These are phyloP conservation scores for Schizothorax lantsangensis DNA, from an alignment of 2,797 vertebrate genomes.

Conservation along the genomic window DNA sequence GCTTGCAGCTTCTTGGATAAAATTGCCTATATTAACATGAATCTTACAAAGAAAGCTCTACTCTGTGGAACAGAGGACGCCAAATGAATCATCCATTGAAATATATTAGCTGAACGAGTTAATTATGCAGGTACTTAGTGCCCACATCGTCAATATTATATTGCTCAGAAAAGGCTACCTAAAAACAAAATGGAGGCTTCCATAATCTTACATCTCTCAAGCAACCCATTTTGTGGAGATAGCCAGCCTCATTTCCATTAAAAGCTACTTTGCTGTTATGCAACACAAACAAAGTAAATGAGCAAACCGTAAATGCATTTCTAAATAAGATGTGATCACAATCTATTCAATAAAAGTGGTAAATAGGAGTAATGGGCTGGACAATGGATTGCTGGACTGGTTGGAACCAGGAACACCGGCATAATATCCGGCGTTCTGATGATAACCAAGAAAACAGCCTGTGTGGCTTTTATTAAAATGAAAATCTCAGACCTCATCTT, in stretches of 20 bases:
- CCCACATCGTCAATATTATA: slow-evolving; percentile 25
- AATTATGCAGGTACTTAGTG: slow-evolving; percentile 33
- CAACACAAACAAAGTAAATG: slow-evolving; percentile 42
- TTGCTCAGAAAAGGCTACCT: background rate
- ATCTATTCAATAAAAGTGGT: slow-evolving; percentile 73
- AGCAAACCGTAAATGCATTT: slow-evolving; percentile 47
- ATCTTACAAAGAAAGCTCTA: slow-evolving; percentile 32
- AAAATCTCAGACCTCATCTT: slow-evolving; percentile 59
- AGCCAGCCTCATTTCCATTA: slow-evolving; percentile 37
- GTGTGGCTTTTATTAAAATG: slow-evolving; percentile 64
- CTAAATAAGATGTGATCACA: slow-evolving; percentile 48
- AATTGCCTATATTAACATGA: slow-evolving; percentile 49
- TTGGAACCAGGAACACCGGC: slow-evolving; percentile 60
- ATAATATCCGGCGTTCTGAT: slow-evolving; percentile 79
- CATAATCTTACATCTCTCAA: slow-evolving; percentile 8
- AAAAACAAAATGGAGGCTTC: slow-evolving; percentile 27
- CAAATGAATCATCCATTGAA: slow-evolving; percentile 31
- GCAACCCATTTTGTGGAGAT: slow-evolving; percentile 19
- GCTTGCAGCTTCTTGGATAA: slow-evolving; percentile 31
- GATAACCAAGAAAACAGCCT: slow-evolving; percentile 66
- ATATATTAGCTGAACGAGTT: slow-evolving; percentile 19
- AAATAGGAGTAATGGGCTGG: slow-evolving; percentile 65
- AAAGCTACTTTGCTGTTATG: slow-evolving; percentile 22
- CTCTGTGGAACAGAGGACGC: slow-evolving; percentile 16
- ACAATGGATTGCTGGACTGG: slow-evolving; percentile 50